phyloP scores from a whole-genome alignment of 2,113 vertebrate species.

The Sylvia atricapilla region DNA sequence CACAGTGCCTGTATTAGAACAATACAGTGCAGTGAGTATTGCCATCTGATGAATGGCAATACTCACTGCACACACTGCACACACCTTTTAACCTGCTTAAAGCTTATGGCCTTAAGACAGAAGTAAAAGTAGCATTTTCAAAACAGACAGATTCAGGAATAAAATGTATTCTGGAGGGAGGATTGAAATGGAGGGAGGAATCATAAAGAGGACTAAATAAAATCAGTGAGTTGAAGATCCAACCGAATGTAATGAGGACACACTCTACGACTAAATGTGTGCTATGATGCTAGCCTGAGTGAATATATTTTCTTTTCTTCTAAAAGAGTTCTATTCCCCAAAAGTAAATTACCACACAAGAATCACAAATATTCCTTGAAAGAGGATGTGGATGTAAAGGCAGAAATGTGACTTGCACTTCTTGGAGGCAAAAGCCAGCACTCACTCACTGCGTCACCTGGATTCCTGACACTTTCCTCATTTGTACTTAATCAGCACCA shows the following conservation, averaged over 20 bases:
- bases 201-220: background rate
- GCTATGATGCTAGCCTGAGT: background rate
- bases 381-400: background rate
- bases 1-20: background rate
- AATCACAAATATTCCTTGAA: background rate
- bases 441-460: conserved; percentile 17
- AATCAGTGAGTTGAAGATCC: background rate
- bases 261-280: background rate
- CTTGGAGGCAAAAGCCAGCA: conserved; percentile 40
- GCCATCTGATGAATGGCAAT: background rate
- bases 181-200: background rate
- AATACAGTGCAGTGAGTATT: background rate
- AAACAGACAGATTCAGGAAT: background rate
- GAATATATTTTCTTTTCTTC: background rate
- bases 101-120: background rate
- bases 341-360: background rate
- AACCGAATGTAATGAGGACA: background rate
- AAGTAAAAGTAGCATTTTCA: background rate
- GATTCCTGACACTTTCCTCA: conserved; percentile 26
- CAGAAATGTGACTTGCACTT: conserved; percentile 13
- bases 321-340: background rate
- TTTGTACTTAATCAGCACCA: conserved; percentile 67
- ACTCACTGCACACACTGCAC: too few species aligned
- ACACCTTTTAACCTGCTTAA: background rate
- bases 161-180: background rate